Conservation (phyloP, 2,113 vertebrate genomes). For the Oreotrochilus melanogaster region DNA sequence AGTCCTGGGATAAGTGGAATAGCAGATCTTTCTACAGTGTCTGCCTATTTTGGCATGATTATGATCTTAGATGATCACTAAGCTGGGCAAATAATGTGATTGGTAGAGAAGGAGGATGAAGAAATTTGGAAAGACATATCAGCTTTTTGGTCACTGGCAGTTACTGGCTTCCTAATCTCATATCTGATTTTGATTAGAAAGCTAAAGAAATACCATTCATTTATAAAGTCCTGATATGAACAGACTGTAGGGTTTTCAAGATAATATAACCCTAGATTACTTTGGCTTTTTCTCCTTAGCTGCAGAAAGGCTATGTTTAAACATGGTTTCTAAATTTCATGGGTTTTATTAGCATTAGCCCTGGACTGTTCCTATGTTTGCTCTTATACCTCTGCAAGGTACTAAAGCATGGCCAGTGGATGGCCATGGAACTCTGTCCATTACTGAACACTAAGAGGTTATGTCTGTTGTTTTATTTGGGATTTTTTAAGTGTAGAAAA, state of each 20-base stretch:
- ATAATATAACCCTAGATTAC: neutral
- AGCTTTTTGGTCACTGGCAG: neutral
- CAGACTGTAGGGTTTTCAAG: neutral
- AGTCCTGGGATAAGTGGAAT: neutral
- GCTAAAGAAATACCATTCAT: neutral
- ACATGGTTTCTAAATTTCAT: neutral
- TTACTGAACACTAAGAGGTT: neutral
- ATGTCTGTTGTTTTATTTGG: neutral
- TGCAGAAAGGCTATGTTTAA: neutral
- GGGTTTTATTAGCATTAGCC: neutral
- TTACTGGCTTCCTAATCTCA: neutral
- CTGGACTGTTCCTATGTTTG: neutral
- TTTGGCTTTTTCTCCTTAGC: neutral
- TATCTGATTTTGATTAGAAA: neutral
- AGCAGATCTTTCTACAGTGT: neutral
- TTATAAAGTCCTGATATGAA: neutral
- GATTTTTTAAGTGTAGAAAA: neutral
- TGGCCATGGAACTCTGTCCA: neutral
- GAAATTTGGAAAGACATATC: neutral
- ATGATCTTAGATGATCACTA: neutral
- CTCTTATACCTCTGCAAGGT: neutral
- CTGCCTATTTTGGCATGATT: neutral
- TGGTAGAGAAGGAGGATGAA: neutral
- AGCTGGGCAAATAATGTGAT: neutral
- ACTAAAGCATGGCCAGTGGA: neutral